Evolutionary conservation across 2,113 vertebrate species (phyloP), one percentile per base, ranked within the genome.

Genomic region (Ptilonorhynchus violaceus): DNA sequence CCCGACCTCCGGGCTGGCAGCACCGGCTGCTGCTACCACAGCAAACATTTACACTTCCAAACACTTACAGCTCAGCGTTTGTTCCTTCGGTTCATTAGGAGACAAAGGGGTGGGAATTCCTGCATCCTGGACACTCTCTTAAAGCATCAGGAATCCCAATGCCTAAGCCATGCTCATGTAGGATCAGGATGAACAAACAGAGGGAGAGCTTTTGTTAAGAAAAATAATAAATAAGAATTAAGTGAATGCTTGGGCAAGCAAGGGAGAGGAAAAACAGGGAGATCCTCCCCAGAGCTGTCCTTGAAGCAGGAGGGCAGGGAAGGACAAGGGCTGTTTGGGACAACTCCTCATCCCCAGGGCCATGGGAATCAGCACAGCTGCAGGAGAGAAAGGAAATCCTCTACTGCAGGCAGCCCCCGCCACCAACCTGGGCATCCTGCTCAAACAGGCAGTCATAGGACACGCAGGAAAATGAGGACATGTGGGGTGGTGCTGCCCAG

Each of bases 11-110:
- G 0, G 69, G 79, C 39, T 85, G 88, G 75, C 84, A 91, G 84
- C 82, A 16, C 76, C 77, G 13, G 87, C 89, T 80, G 82, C 85
- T 64, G 75, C 75, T 23, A 30, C 60, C 10, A 80, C 90, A 85
- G 93, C 92, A 75, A 96, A 93, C 87, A 74, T 52, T 73, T 7
- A 42, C 95, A 50, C 88, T 37, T 58, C 58, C 92, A 84, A 96
- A 78, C 66, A 16, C 64, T 82, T 7, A 27, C 76, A 92, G 91
- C 23, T 11, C 74, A 3, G 77, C 4, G 0, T 59, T 68, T 72
- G 88, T 47, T 91, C 92, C 80, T 39, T 4, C 4, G n/a, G 11
- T 47, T 83, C 91, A 56, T 89, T 52, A 73, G 93, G 58, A 94
- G 82, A 96, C 89, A 95, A 90, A 88, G 81, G 3, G 2, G 11